Evolutionary conservation across 2,888 invertebrate species (phyloP).

Genomic region (Neria commutata): DNA sequence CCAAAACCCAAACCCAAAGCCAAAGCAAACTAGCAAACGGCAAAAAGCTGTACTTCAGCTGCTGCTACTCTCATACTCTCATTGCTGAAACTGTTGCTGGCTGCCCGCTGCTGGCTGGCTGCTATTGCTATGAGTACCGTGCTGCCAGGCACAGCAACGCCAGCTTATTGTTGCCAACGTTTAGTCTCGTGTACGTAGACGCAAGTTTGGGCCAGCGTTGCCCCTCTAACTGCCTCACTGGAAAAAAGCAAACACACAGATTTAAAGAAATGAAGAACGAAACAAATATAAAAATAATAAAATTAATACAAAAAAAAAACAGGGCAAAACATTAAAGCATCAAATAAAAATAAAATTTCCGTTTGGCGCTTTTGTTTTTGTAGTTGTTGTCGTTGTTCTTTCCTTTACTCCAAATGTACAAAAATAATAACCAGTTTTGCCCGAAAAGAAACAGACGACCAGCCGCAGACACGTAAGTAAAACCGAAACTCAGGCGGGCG

Average conservation of each 20-base stretch:
- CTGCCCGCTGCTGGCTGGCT: conserved; percentile 9
- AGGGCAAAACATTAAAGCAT: no score
- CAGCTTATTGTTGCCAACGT: conserved; percentile 14
- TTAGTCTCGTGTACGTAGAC: conserved; percentile 2
- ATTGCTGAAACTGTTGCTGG: conserved; percentile 5
- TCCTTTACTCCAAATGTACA: conserved; percentile 32
- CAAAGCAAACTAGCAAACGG: conserved; percentile 16
- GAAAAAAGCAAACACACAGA: background rate
- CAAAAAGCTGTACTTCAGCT: conserved; percentile 27
- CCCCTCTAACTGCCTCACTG: conserved; percentile 9
- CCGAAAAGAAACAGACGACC: conserved; percentile 42
- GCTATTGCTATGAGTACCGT: conserved; percentile 15
- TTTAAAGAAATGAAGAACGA: conserved; percentile 30
- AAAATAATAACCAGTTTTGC: conserved; percentile 57
- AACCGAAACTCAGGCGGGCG: background rate
- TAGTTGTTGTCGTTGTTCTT: conserved; percentile 2
- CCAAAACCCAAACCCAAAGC: conserved; percentile 11
- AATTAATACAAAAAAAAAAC: conserved; percentile 31
- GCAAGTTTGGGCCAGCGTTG: no score
- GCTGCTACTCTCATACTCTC: no score
- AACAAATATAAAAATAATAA: conserved; percentile 35
- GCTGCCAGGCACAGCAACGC: conserved; percentile 3
- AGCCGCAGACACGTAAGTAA: background rate
- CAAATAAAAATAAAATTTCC: conserved; percentile 34
- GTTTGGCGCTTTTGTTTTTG: conserved; percentile 7